Evolutionary conservation across 2,888 invertebrate genomes (phyloP).

Genomic region (Acrobasis consociella): DNA sequence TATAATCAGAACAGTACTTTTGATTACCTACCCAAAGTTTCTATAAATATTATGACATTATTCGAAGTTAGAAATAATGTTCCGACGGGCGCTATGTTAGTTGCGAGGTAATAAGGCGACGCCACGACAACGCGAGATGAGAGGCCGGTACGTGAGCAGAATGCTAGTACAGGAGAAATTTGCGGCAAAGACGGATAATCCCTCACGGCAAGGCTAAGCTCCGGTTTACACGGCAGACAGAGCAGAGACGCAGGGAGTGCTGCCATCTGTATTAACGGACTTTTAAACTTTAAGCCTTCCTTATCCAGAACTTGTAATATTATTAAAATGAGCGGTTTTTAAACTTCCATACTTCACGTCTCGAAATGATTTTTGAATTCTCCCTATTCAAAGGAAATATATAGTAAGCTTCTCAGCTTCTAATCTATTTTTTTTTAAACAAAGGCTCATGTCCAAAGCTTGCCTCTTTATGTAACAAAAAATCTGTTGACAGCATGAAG

Average conservation of each 20-base stretch:
- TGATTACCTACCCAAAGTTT: too few relatives aligned
- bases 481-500: too few relatives aligned
- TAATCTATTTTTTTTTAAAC: too few relatives aligned
- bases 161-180: constrained; percentile 50
- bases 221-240: constrained; percentile 56
- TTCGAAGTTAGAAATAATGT: too few relatives aligned
- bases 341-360: too few relatives aligned
- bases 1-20: too few relatives aligned
- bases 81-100: neutral
- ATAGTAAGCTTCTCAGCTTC: too few relatives aligned
- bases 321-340: neutral
- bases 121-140: constrained; percentile 70
- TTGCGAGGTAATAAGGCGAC: constrained; percentile 40
- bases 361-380: too few relatives aligned
- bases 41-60: too few relatives aligned
- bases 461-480: too few relatives aligned
- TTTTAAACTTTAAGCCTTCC: neutral
- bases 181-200: constrained; percentile 66
- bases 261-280: constrained; percentile 3
- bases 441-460: too few relatives aligned
- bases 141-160: constrained; percentile 70
- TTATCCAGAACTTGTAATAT: neutral
- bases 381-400: too few relatives aligned
- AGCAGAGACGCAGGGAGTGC: constrained; percentile 36
- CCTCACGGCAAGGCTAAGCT: constrained; percentile 57